Percentiles rank a stretch among this genome's conserved stretches.
phyloP scores from a whole-genome alignment of 2,888 invertebrate species.

The Polydesmus complanatus region DNA sequence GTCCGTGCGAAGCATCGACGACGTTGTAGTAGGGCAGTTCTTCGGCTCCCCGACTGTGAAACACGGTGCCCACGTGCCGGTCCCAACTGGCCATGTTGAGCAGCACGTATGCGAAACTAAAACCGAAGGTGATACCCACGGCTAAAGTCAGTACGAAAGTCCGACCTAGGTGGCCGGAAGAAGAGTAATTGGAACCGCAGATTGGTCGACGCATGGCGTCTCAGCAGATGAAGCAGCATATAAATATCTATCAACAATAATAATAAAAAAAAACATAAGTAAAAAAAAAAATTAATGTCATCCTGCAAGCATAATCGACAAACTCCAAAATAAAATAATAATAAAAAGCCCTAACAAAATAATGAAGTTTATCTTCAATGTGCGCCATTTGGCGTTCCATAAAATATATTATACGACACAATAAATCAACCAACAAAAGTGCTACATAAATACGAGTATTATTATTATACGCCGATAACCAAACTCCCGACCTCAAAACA shows the following conservation, averaged over 20 bases:
- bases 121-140: conserved; percentile 58
- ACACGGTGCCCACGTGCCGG: neutral
- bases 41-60: conserved; percentile 1
- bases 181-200: neutral
- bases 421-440: too few relatives aligned
- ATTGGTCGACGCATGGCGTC: neutral
- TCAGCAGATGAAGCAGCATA: neutral
- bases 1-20: conserved; percentile 25
- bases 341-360: too few relatives aligned
- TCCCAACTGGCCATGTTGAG: conserved; percentile 33
- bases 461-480: too few relatives aligned
- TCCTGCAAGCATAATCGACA: neutral
- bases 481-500: too few relatives aligned
- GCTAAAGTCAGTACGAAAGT: conserved; percentile 55
- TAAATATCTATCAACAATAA: neutral
- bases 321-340: too few relatives aligned
- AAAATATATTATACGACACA: too few relatives aligned
- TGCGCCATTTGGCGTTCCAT: too few relatives aligned
- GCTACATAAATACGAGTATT: too few relatives aligned
- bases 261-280: neutral
- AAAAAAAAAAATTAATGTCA: neutral
- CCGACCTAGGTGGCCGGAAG: conserved; percentile 38
- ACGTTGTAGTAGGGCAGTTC: conserved; percentile 13
- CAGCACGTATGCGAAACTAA: conserved; percentile 58
- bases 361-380: too few relatives aligned